These are phyloP conservation scores for Sarcophaga caerulescens DNA, from an alignment of 2,888 invertebrate genomes.

Conservation along the genomic window DNA sequence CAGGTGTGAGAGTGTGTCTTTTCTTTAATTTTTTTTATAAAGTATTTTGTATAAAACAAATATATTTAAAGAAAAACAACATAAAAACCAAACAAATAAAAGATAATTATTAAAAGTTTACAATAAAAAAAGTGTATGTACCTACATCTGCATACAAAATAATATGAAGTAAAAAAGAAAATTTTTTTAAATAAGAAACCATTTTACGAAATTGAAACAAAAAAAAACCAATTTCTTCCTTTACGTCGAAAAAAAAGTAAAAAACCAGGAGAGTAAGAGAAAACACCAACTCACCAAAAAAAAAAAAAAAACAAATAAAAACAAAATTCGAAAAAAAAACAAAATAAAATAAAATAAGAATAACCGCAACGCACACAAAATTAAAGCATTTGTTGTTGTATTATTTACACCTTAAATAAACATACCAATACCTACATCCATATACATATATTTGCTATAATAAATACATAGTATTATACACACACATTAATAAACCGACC, in stretches of 20 bases:
- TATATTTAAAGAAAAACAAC: not conserved
- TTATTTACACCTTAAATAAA: slow-evolving; percentile 29
- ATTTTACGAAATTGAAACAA: slow-evolving; percentile 29
- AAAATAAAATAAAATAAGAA: slow-evolving; percentile 32
- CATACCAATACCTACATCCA: not conserved
- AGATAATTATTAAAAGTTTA: slow-evolving; percentile 26
- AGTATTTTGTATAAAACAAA: not conserved
- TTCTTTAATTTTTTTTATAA: not conserved
- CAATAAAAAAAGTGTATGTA: slow-evolving; percentile 4
- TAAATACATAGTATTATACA: not conserved
- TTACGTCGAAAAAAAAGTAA: not conserved
- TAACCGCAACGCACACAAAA: slow-evolving; percentile 42
- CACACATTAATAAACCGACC: not conserved
- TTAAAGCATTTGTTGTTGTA: slow-evolving; percentile 35
- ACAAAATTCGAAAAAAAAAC: slow-evolving; percentile 9
- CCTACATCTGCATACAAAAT: not conserved
- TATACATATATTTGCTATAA: not conserved
- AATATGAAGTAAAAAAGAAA: not conserved
- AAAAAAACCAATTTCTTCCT: not conserved
- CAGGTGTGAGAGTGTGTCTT: not conserved
- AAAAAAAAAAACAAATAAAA: not conserved
- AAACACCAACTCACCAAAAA: not conserved
- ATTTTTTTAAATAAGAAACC: not conserved
- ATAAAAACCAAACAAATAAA: slow-evolving; percentile 27
- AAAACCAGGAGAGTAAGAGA: slow-evolving; percentile 1